Evolutionary conservation across 2,797 vertebrate species (phyloP).

Genomic region (Acanthiza pusilla): DNA sequence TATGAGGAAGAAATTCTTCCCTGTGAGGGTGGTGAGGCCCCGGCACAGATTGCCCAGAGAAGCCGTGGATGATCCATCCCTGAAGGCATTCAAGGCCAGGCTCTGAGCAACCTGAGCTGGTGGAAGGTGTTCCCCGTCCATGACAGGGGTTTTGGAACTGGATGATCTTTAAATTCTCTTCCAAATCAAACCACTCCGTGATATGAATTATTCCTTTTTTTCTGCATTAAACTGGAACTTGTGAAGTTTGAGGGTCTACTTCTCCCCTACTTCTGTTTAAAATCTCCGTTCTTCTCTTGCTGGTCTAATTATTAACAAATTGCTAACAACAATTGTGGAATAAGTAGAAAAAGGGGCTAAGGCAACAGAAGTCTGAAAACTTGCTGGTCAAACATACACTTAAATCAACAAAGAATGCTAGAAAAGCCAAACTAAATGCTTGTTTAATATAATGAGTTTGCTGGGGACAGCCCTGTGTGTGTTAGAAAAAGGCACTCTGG

Average conservation of each 20-base stretch:
- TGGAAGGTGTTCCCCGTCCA: background rate
- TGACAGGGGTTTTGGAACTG: accelerated
- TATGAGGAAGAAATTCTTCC: background rate
- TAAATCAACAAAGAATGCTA: background rate
- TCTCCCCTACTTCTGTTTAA: background rate
- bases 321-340: background rate
- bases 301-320: constrained; percentile 55
- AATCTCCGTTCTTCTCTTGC: background rate
- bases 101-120: no score
- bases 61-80: background rate
- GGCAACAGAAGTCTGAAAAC: background rate
- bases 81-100: background rate
- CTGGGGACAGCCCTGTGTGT: accelerated
- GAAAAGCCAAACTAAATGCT: background rate
- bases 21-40: background rate
- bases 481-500: background rate
- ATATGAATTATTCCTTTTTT: background rate
- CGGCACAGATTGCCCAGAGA: background rate
- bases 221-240: background rate
- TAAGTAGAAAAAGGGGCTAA: background rate
- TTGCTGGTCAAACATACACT: background rate
- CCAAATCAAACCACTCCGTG: background rate
- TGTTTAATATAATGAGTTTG: background rate
- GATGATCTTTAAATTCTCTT: background rate
- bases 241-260: background rate